Evolutionary conservation across 2,888 invertebrate genomes (phyloP), one percentile per base, ranked within the genome.

Genomic region (Tanaodytes sp.): DNA sequence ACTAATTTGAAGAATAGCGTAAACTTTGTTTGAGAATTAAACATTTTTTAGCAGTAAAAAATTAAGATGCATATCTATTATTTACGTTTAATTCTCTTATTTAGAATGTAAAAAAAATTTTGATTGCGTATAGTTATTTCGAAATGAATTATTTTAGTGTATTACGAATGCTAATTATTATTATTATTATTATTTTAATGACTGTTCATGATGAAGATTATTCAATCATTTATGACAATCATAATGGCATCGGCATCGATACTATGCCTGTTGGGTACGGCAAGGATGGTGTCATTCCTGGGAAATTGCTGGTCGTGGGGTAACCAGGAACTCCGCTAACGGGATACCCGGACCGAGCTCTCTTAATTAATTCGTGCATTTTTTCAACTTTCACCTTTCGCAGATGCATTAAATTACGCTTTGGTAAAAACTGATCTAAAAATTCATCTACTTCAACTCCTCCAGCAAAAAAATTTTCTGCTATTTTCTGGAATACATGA

Each of bases 361-460:
- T 84, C 58, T 84, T 85, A 42, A 93, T 86, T 9, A 94, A 84
- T 79, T 94, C 94, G 45, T 90, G 88, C 91, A 98, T 91, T 87
- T 98, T 97, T 73, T 98, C 98, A 0, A 95, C 91, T 87, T 98
- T 98, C 9, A 97, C 92, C 81, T 94, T 92, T 48, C 96, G 88
- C 71, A 91, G 82, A 82, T 96, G 95, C 88, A 94, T 92, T 31
- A 90, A 80, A 77, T 91, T 91, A 42, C 98, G 89, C 68, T 90
- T 88, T 0, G 89, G 88, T 61, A 93, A 88, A 84, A 96, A 98
- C 62, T 93, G 90, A 66, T 94, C 93, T 2, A 97, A 86, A 82
- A 97, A 98, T 66, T 91, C 90, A 15, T 97, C 98, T 0, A 90
- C 86, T 48, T 88, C 87, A 5, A 93, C 87, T 54, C 91, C 90